Base-by-base conservation (phyloP, 1,140 invertebrate genomes). In the Samia ricini region DNA sequence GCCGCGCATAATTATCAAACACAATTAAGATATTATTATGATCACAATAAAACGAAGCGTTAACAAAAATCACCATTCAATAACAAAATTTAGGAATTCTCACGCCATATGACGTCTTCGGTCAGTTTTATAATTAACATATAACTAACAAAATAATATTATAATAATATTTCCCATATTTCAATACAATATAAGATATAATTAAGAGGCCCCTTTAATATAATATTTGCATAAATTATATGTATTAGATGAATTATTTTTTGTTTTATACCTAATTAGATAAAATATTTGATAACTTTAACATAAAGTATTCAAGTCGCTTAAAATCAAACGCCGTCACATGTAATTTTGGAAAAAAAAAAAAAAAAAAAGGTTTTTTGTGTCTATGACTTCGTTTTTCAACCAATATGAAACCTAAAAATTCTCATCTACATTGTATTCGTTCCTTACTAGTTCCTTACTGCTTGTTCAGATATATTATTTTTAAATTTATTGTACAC, bases 61-160 rank as follows among this genome's bases (percentile, higher is more conserved):
- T 55, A 22, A 55, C 24, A 23, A 55, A n/a, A 55, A 55, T 55
- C 24, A 55, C 24, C 20, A 55, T 55, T 55, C 20, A 55, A 55
- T 24, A 15, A 55, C 52, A 24, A 22, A 55, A n/a, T 23, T n/a
- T 12, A 23, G n/a, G 6, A 55, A 15, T 55, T 55, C 52, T 8
- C 52, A 55, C 19, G 52, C 52, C 15, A 24, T 22, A 42, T 52
- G 21, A 55, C 52, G 10, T 55, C 52, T 24, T 24, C 15, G 21
- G 22, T 55, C 4, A 51, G 8, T 21, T 22, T 52, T 20, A 20
- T 6, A 6, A 55, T 12, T 23, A 42, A 15, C 4, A 4, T 15
- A 42, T 52, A 21, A 15, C 22, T 52, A 21, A 15, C 22, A 55
- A 55, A 19, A n/a, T n/a, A 18, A 55, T 12, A 22, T 24, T 55